Base-by-base conservation (phyloP, 2,888 invertebrate genomes). In the Vanessa cardui region DNA sequence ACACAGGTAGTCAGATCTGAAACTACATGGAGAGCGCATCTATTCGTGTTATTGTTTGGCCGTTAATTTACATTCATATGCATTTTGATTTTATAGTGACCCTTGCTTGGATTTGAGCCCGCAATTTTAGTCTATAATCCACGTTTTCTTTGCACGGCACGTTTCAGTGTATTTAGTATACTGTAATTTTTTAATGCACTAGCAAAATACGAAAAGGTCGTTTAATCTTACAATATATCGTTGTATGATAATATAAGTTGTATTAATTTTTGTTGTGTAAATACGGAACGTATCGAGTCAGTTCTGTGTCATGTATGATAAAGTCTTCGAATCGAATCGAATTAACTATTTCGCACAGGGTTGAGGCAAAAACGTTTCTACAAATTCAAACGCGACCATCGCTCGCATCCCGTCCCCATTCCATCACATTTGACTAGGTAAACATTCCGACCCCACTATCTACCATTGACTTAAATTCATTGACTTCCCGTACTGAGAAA, bases 351-450 rank as follows among this genome's bases (percentile, higher is more conserved):
- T 56, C 56, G 39, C 56, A 56, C 18, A 18, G 39, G 7, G 18
- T 18, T 18, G 56, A 56, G 47, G 60, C 54, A 58, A 69, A 73
- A 77, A 80, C 80, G 76, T 73, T 76, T 79, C 73, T 77, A 81
- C 81, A 82, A 84, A 83, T 83, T 82, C 79, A 83, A 83, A 86
- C 81, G 74, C 76, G 71, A 77, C 75, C 78, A 80, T 77, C 73
- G 81, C 80, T 74, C 79, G 77, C 78, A 83, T 78, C 80, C 83
- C 79, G 81, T 87, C 88, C 71, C 66, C 72, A 61, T 89, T 87
- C 90, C 90, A 90, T 92, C 85, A 88, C 88, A 91, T 92, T 92
- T 91, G 91, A 90, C 91, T 92, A 90, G 83, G 80, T 88, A 90
- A 92, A 91, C 89, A 88, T 88, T 89, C 89, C 87, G 86, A 83